Evolutionary conservation across 2,113 vertebrate genomes (phyloP).

Genomic region (Microtus ochrogaster): DNA sequence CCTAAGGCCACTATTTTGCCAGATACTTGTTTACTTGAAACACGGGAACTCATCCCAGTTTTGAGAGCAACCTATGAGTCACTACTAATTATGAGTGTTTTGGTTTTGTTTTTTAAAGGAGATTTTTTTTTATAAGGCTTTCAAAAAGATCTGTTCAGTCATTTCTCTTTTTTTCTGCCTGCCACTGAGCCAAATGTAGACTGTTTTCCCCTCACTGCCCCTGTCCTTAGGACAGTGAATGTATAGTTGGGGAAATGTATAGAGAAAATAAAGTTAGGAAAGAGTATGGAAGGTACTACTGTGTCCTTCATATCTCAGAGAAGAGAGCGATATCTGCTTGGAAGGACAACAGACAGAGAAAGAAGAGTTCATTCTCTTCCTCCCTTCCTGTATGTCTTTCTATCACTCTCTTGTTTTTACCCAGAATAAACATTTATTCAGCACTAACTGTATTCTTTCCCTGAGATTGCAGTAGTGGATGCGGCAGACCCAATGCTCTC

Average conservation of each 20-base stretch:
- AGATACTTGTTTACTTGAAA: slow-evolving; percentile 47
- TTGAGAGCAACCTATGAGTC: slow-evolving; percentile 4
- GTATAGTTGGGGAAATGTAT: neutral
- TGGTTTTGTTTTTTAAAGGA: neutral
- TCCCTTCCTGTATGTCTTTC: neutral
- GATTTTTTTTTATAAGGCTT: slow-evolving; percentile 30
- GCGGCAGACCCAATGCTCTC: neutral
- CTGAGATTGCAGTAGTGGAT: neutral
- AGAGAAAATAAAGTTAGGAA: neutral
- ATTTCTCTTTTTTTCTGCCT: neutral
- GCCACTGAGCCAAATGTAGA: neutral
- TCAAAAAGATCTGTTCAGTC: neutral
- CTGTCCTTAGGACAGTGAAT: neutral
- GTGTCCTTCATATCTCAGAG: neutral
- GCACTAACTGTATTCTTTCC: neutral
- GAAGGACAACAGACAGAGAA: neutral
- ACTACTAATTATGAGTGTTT: neutral
- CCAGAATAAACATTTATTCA: neutral
- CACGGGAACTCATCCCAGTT: neutral
- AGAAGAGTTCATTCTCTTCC: neutral
- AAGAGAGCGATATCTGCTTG: neutral
- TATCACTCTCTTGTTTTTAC: neutral
- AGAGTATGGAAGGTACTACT: neutral
- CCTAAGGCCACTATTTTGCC: slow-evolving; percentile 12
- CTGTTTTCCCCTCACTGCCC: neutral